Base-by-base conservation (phyloP, 2,797 vertebrate genomes). In the Microctenopoma steveboyesi region DNA sequence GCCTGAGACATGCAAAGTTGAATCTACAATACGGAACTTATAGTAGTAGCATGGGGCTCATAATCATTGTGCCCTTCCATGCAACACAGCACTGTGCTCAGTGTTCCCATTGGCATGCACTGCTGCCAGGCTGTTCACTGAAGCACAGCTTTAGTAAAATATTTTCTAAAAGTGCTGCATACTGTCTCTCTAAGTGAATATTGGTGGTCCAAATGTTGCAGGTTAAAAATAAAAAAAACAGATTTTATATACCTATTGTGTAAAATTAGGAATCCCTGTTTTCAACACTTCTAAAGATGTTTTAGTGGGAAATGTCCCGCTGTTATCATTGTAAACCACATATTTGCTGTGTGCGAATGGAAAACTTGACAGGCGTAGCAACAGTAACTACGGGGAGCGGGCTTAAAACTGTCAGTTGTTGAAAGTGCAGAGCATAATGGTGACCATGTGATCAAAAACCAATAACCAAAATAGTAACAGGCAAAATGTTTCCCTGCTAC, bases 361-460 rank as follows among this genome's bases (percentile, higher is more conserved):
- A 66, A 64, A 54, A 42, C 57, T 61, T 85, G 58, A 52, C 53
- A 58, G 48, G 33, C 61, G 48, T 66, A 59, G 69, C 78, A 76
- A 78, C 63, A 51, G 78, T 79, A 74, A 68, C 79, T 30, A 69
- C 39, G 30, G 3, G 50, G 28, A 55, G 58, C 22, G 18, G 33
- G 51, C 45, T 61, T 49, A 55, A 54, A 75, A 52, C 57, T 71
- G 66, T 56, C 56, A 67, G 30, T 48, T 67, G 47, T 50, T 62
- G 9, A 50, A 76, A 43, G 16, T 69, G 49, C 39, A n/a, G 27
- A 69, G 16, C 43, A 56, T 35, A 78, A 62, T 48, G 46, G 40
- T 67, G 62, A 51, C 50, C 72, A 45, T 54, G 60, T 61, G 67
- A 78, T 72, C 42, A 61, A 68, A 74, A 52, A 67, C 51, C 11